Percentiles rank a stretch among this genome's conserved stretches.
Conservation (phyloP, 2,113 vertebrate genomes). For the pig (Sus scrofa) region DNA sequence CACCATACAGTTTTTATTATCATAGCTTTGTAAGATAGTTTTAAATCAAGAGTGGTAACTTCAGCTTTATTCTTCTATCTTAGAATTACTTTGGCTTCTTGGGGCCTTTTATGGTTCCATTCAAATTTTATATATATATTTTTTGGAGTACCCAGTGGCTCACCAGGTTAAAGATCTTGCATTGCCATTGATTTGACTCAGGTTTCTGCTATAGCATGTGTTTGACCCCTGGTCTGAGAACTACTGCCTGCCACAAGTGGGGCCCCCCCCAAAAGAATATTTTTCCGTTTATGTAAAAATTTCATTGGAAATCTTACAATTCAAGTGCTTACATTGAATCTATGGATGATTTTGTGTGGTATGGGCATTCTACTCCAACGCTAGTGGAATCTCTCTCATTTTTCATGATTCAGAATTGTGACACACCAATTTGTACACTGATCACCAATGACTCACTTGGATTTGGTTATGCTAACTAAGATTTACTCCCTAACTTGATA, state of each 20-base stretch:
- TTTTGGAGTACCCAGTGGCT: neutral
- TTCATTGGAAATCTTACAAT: neutral
- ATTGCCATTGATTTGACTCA: no score
- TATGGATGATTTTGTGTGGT: neutral
- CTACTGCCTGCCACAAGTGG: no score
- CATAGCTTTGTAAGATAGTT: no score
- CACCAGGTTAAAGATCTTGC: no score
- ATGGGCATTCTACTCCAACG: neutral
- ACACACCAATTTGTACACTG: neutral
- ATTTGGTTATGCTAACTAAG: neutral
- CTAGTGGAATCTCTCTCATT: neutral
- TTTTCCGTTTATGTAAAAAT: neutral
- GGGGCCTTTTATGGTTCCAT: neutral
- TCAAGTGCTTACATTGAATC: neutral
- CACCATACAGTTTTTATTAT: no score
- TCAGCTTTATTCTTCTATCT: neutral
- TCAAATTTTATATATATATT: neutral
- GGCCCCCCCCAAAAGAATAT: no score
- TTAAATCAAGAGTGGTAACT: neutral
- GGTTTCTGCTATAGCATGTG: no score
- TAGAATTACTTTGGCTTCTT: neutral
- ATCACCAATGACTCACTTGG: neutral
- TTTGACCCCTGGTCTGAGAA: no score
- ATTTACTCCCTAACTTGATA: neutral
- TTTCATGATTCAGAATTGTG: neutral